Conservation (phyloP, 2,888 invertebrate species). For the Ligdia adustata region DNA sequence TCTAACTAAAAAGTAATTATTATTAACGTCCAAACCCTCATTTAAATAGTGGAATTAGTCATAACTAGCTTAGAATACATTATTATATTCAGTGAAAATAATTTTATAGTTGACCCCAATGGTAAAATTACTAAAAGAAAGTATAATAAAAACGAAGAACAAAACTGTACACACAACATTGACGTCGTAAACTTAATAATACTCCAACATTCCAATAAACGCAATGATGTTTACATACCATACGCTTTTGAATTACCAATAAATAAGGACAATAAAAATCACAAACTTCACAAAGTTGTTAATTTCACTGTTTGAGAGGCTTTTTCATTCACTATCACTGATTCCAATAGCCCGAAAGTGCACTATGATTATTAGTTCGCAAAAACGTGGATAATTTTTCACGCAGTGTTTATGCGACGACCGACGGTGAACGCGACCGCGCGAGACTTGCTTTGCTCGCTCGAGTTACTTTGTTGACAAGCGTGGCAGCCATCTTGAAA, state of each 20-base stretch:
- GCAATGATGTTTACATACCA: conserved; percentile 41
- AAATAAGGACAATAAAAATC: conserved; percentile 31
- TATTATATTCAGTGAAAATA: no score
- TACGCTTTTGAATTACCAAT: conserved; percentile 36
- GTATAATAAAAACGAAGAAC: conserved; percentile 11
- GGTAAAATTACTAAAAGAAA: neutral
- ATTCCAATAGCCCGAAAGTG: conserved; percentile 52
- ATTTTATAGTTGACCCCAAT: conserved; percentile 5
- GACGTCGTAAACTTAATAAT: conserved; percentile 31
- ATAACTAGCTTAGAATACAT: no score
- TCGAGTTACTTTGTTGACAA: conserved; percentile 79
- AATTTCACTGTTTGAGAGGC: conserved; percentile 17
- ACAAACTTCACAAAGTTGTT: conserved; percentile 33
- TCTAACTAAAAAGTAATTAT: no score
- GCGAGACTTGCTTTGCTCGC: conserved; percentile 41
- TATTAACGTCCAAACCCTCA: no score
- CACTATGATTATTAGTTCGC: conserved; percentile 49
- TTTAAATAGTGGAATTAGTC: no score
- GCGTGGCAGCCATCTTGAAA: conserved; percentile 73
- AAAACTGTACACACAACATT: conserved; percentile 12
- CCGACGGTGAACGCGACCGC: conserved; percentile 45
- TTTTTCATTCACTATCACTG: conserved; percentile 46
- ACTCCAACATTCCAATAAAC: conserved; percentile 53
- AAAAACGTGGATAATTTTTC: conserved; percentile 29
- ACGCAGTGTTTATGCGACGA: neutral